These are phyloP conservation scores for Hybognathus amarus DNA, from an alignment of 2,797 vertebrate genomes.

Conservation along the genomic window DNA sequence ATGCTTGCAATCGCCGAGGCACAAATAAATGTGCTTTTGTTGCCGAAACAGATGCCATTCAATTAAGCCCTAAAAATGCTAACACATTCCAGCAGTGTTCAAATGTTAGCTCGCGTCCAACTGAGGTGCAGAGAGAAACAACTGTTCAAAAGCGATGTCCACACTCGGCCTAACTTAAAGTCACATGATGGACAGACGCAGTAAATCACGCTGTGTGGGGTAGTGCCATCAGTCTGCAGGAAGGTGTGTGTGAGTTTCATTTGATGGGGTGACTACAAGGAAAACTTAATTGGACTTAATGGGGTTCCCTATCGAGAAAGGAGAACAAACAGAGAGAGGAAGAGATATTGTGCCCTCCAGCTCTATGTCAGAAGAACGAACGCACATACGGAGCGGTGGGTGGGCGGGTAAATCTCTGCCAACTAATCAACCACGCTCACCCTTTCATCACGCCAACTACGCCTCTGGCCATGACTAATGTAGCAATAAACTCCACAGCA, in stretches of 20 bases:
- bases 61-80: slow-evolving; percentile 1
- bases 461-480: slow-evolving; percentile 58
- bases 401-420: slow-evolving; percentile 46
- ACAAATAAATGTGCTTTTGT: slow-evolving; percentile 38
- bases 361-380: slow-evolving; percentile 66
- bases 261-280: slow-evolving; percentile 66
- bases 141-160: slow-evolving; percentile 16
- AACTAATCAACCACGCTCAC: slow-evolving; percentile 71
- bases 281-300: slow-evolving; percentile 79
- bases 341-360: slow-evolving; percentile 68
- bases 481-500: slow-evolving; percentile 26
- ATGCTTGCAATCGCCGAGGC: slow-evolving; percentile 29
- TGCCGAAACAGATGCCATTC: slow-evolving; percentile 45
- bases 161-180: slow-evolving; percentile 16
- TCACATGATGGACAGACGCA: slow-evolving; percentile 3
- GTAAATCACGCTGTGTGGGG: slow-evolving; percentile 30
- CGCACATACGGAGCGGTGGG: slow-evolving; percentile 44
- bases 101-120: neutral
- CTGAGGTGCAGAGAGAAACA: neutral
- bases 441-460: slow-evolving; percentile 66
- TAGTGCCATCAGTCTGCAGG: slow-evolving; percentile 15
- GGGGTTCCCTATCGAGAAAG: slow-evolving; percentile 72
- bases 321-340: slow-evolving; percentile 74
- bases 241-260: slow-evolving; percentile 59
- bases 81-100: slow-evolving; percentile 4